Conservation (phyloP, 2,888 invertebrate genomes). For the Sphaerophoria rueppellii region DNA sequence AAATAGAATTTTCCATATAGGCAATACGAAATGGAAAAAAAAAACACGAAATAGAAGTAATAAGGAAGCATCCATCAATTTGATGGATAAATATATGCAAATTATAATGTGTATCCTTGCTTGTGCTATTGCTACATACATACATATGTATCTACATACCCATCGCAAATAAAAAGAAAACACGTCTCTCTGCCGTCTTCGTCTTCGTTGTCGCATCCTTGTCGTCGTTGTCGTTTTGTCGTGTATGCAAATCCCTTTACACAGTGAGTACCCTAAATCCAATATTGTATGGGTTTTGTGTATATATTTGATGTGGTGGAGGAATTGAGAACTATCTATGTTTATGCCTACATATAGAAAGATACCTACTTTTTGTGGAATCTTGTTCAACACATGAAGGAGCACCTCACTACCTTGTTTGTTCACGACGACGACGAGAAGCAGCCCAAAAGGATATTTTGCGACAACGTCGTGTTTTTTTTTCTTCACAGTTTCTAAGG, state of each 20-base stretch:
- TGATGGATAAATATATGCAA: slow-evolving; percentile 83
- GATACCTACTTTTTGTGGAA: slow-evolving; percentile 54
- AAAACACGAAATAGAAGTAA: slow-evolving; percentile 52
- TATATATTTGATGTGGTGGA: slow-evolving; percentile 67
- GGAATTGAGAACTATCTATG: slow-evolving; percentile 51
- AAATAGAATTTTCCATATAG: slow-evolving; percentile 69
- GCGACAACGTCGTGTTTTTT: slow-evolving; percentile 49
- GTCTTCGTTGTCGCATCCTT: background rate
- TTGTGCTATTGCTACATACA: slow-evolving; percentile 33
- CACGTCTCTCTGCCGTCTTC: slow-evolving; percentile 10
- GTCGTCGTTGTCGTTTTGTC: slow-evolving; percentile 44
- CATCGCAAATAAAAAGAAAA: background rate
- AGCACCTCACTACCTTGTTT: slow-evolving; percentile 8
- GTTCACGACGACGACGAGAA: slow-evolving; percentile 6
- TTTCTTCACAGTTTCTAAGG: slow-evolving; percentile 30
- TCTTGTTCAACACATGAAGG: slow-evolving; percentile 50
- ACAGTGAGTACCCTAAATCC: slow-evolving; percentile 64
- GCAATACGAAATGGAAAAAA: slow-evolving; percentile 55
- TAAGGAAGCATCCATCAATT: slow-evolving; percentile 82
- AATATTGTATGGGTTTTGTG: slow-evolving; percentile 69
- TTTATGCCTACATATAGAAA: slow-evolving; percentile 1
- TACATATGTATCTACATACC: slow-evolving; percentile 13
- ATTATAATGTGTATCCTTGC: slow-evolving; percentile 77
- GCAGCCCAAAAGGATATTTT: slow-evolving; percentile 62
- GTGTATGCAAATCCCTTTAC: slow-evolving; percentile 72